phyloP scores from a whole-genome alignment of 2,113 vertebrate species.

The Zosterops pallidus region DNA sequence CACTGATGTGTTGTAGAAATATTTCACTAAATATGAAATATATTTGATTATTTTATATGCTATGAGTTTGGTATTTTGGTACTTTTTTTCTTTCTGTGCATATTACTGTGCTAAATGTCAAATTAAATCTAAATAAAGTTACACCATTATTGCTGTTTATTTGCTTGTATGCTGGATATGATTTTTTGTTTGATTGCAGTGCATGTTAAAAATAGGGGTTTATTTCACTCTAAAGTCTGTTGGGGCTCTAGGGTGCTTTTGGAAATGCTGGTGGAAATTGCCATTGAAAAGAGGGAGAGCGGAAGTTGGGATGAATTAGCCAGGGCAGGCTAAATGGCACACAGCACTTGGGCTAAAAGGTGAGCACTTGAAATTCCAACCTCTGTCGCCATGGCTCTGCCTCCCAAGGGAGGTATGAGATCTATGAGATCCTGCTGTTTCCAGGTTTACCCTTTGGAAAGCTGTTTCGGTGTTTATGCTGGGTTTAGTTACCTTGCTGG shows the following conservation, averaged over 20 bases:
- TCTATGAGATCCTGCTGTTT: not conserved
- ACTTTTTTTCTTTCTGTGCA: conserved; percentile 65
- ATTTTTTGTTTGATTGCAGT: not conserved
- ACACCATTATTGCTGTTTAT: not conserved
- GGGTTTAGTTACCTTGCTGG: not conserved
- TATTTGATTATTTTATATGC: conserved; percentile 56
- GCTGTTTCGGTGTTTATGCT: no score
- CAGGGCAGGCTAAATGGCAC: not conserved
- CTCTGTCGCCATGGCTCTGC: not conserved
- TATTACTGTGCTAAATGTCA: conserved; percentile 67
- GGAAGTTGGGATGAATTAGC: accelerated
- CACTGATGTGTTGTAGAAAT: conserved; percentile 47
- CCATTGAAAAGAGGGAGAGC: accelerated
- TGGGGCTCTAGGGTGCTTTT: not conserved
- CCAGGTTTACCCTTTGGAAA: not conserved
- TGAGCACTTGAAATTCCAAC: not conserved
- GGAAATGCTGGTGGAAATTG: not conserved
- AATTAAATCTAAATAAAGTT: conserved; percentile 71
- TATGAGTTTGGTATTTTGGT: conserved; percentile 63
- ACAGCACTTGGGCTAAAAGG: not conserved
- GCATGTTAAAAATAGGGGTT: not conserved
- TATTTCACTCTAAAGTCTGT: not conserved
- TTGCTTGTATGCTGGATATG: not conserved
- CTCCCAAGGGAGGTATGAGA: not conserved
- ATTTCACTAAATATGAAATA: conserved; percentile 38